phyloP scores from a whole-genome alignment of 2,113 vertebrate species.

The Myxocyprinus asiaticus region DNA sequence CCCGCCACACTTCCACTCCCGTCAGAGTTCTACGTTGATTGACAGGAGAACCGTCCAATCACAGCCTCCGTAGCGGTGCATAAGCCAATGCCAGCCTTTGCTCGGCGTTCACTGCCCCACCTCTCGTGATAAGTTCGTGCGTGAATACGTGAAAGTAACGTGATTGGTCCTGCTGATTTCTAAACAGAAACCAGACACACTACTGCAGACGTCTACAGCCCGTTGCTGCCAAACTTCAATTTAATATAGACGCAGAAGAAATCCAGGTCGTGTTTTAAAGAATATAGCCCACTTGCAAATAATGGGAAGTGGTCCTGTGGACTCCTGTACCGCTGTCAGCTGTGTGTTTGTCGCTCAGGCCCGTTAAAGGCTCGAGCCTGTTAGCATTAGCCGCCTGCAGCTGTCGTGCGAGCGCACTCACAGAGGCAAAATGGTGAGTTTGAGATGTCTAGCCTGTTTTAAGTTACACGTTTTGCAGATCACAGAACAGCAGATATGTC shows the following conservation, averaged over 20 bases:
- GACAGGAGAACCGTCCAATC: conserved; percentile 22
- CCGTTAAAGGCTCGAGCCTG: conserved; percentile 36
- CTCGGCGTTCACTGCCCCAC: not conserved
- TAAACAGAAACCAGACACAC: not conserved
- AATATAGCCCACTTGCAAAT: conserved; percentile 41
- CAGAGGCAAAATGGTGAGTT: conserved; percentile 62
- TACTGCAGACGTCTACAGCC: not conserved
- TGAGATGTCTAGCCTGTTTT: conserved; percentile 15
- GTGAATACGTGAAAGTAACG: conserved; percentile 21
- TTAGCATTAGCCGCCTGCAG: conserved; percentile 38
- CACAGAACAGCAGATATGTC: no score
- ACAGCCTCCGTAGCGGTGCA: not conserved
- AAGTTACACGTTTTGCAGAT: no score
- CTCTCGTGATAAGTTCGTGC: not conserved
- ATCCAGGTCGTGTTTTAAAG: not conserved
- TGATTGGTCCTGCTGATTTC: conserved; percentile 12
- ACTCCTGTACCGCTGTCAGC: conserved; percentile 31
- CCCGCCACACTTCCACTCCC: not conserved
- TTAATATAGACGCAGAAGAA: not conserved
- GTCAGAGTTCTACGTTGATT: not conserved
- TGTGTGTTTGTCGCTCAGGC: conserved; percentile 33
- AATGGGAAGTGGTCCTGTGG: conserved; percentile 53
- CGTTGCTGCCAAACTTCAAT: not conserved
- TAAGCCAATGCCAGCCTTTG: no score
- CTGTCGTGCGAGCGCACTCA: conserved; percentile 24